phyloP scores from a whole-genome alignment of 2,888 invertebrate species.

The Ophonus ardosiacus region DNA sequence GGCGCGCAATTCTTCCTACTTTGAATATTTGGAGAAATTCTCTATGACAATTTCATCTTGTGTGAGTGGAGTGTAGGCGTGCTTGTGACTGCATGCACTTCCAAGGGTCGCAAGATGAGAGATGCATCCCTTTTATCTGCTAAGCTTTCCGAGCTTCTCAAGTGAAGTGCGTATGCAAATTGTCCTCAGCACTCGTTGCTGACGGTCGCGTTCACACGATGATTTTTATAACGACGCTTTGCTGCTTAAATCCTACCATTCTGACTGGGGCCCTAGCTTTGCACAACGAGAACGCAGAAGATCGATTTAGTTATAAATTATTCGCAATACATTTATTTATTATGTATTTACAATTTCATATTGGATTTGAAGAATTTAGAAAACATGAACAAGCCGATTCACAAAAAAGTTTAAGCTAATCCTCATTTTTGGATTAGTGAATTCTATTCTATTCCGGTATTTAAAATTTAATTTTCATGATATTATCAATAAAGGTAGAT shows the following conservation, averaged over 20 bases:
- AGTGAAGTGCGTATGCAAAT: constrained; percentile 47
- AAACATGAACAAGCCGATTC: too few relatives aligned
- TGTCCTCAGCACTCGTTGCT: not conserved
- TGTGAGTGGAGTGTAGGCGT: not conserved
- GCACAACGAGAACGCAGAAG: not conserved
- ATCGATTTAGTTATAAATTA: too few relatives aligned
- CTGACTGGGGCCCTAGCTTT: not conserved
- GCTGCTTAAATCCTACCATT: not conserved
- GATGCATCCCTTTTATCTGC: constrained; percentile 48
- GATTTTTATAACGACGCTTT: constrained; percentile 58
- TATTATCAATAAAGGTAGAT: too few relatives aligned
- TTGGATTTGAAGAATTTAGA: too few relatives aligned
- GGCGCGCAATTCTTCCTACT: not conserved
- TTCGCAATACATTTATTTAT: too few relatives aligned
- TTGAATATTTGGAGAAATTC: not conserved
- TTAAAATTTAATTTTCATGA: too few relatives aligned
- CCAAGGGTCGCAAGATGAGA: constrained; percentile 28
- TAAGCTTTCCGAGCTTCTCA: constrained; percentile 40
- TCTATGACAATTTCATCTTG: not conserved
- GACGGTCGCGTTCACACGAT: constrained; percentile 55
- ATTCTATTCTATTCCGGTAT: too few relatives aligned
- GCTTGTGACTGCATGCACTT: constrained; percentile 19
- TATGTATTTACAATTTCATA: too few relatives aligned
- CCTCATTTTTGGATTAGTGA: too few relatives aligned
- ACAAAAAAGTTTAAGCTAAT: too few relatives aligned